Percentiles rank a stretch among this genome's conserved stretches.
Evolutionary conservation across 2,113 vertebrate genomes (phyloP).

Genomic region (Panthera tigris): DNA sequence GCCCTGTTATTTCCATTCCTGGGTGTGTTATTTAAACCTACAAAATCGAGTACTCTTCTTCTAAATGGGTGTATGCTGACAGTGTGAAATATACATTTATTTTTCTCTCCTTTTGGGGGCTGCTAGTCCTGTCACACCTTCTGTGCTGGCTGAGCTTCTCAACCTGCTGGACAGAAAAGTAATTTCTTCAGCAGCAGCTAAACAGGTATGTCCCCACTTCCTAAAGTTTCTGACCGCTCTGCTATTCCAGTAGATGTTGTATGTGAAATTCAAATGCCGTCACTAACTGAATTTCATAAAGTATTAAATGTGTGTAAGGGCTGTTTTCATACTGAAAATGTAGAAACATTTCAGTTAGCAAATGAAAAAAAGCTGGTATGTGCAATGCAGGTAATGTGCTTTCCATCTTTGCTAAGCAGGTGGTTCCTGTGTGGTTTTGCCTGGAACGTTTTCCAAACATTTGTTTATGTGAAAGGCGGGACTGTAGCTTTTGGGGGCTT

Average conservation of each 20-base stretch:
- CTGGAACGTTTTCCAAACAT: not conserved
- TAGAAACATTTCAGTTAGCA: not conserved
- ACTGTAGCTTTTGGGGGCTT: not conserved
- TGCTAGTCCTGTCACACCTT: slow-evolving; percentile 88
- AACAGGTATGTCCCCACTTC: slow-evolving; percentile 86
- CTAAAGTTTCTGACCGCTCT: not conserved
- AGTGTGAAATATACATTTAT: not conserved
- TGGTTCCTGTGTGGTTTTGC: not conserved
- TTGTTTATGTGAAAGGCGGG: not conserved
- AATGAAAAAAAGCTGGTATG: not conserved
- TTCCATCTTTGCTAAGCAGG: not conserved
- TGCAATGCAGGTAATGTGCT: not conserved
- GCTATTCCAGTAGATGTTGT: not conserved
- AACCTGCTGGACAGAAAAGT: slow-evolving; percentile 89
- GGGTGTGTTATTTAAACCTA: not conserved
- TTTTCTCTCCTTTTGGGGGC: slow-evolving; percentile 12
- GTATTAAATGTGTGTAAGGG: not conserved
- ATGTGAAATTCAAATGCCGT: not conserved
- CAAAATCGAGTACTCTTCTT: not conserved
- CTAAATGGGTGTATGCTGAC: accelerated
- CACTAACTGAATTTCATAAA: not conserved
- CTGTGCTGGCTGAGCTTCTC: slow-evolving; percentile 91
- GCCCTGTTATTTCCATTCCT: not conserved
- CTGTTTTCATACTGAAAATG: not conserved
- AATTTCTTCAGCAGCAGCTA: slow-evolving; percentile 92